Evolutionary conservation across 1,140 invertebrate genomes (phyloP).

Genomic region (Musca domestica): DNA sequence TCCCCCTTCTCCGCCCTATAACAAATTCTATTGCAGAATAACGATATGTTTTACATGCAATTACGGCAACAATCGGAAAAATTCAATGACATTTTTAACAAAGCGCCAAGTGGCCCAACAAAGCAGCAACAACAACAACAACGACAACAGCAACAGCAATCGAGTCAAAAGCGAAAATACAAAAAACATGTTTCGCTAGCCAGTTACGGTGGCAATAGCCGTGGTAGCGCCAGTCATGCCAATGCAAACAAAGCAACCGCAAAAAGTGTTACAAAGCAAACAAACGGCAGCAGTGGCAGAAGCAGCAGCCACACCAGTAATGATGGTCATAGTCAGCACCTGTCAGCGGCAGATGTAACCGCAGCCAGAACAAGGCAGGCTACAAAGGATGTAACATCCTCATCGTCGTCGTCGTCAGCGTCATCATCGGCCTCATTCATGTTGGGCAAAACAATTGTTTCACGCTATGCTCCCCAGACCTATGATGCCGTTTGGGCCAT

Average conservation of each 20-base stretch:
- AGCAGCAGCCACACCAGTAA: not conserved
- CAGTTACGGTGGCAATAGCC: no score
- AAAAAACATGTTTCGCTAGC: no score
- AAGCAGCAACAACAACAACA: not conserved
- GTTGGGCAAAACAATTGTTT: conserved; percentile 49
- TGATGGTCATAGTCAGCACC: not conserved
- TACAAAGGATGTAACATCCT: conserved; percentile 1
- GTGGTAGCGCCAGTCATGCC: no score
- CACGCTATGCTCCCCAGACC: conserved; percentile 71
- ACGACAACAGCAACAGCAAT: not conserved
- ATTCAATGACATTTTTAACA: conserved; percentile 30
- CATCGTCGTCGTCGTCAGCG: not conserved
- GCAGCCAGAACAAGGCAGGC: not conserved
- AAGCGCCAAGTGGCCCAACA: not conserved
- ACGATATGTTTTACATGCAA: conserved; percentile 62
- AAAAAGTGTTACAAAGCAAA: conserved; percentile 2
- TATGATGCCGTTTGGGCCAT: conserved; percentile 90
- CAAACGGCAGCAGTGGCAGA: not conserved
- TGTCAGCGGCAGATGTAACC: conserved; percentile 8
- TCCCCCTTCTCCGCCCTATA: no score
- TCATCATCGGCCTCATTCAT: not conserved
- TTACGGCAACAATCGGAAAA: conserved; percentile 45
- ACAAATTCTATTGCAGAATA: conserved; percentile 58
- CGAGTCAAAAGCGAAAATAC: not conserved
- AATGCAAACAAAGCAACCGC: not conserved